These are phyloP conservation scores for Austrolebias charrua DNA, from an alignment of 2,797 vertebrate genomes.

Conservation along the genomic window DNA sequence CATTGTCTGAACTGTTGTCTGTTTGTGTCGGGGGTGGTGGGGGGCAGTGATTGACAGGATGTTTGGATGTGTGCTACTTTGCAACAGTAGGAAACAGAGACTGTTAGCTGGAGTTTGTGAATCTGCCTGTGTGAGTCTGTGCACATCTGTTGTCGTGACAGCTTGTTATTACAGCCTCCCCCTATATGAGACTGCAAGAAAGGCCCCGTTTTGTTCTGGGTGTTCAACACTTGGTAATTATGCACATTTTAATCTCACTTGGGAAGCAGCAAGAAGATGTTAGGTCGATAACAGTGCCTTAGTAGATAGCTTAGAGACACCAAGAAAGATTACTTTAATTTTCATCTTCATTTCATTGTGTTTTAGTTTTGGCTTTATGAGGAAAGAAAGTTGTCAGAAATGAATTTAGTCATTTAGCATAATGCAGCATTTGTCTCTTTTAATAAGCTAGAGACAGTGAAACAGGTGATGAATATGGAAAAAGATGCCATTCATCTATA, in stretches of 20 bases:
- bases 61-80: too few relatives aligned
- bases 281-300: constrained; percentile 45
- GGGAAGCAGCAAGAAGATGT: constrained; percentile 40
- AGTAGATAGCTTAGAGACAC: constrained; percentile 28
- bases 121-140: constrained; percentile 28
- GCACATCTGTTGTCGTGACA: constrained; percentile 47
- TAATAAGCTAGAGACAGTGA: constrained; percentile 21
- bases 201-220: constrained; percentile 59
- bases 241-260: constrained; percentile 50
- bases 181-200: constrained; percentile 57
- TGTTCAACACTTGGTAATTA: constrained; percentile 64
- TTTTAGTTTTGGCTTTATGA: constrained; percentile 15
- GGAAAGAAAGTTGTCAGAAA: constrained; percentile 9
- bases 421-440: constrained; percentile 40
- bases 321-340: constrained; percentile 28
- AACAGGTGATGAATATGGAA: constrained; percentile 31
- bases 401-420: constrained; percentile 24
- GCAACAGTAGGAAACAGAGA: constrained; percentile 40
- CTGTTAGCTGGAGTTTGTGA: constrained; percentile 42
- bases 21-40: constrained; percentile 44
- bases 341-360: constrained; percentile 25
- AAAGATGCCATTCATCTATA: constrained; percentile 32
- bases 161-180: constrained; percentile 65
- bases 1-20: constrained; percentile 36
- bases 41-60: constrained; percentile 37